A percentile compares a stretch with the other conserved stretches of the same genome.
These are phyloP conservation scores for Poecile atricapillus DNA, from an alignment of 2,113 vertebrate genomes.

Conservation along the genomic window DNA sequence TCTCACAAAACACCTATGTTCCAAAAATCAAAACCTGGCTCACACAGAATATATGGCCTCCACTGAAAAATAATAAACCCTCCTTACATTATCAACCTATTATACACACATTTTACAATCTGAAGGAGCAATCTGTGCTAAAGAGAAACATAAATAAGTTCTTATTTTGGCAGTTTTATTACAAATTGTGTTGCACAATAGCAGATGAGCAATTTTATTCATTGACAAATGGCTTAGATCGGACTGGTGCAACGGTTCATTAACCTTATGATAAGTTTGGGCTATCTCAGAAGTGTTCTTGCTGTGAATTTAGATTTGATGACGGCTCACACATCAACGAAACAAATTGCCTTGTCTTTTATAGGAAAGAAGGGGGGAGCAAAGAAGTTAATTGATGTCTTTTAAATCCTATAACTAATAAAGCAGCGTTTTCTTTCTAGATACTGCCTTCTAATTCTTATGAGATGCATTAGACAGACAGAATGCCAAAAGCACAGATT, in stretches of 20 bases:
- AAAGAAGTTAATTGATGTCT: conserved; percentile 51
- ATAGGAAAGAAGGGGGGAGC: not conserved
- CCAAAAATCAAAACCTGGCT: not conserved
- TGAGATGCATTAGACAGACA: conserved; percentile 5
- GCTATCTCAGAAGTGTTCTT: conserved; percentile 48
- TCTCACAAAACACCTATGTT: not conserved
- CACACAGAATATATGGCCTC: not conserved
- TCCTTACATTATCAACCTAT: not conserved
- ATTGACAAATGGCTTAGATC: conserved; percentile 67
- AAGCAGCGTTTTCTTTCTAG: not conserved
- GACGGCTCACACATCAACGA: conserved; percentile 30
- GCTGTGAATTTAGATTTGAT: conserved; percentile 46
- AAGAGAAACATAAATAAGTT: conserved; percentile 40
- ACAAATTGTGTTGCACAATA: conserved; percentile 23
- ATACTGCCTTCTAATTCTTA: conserved; percentile 26
- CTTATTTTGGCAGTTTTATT: conserved; percentile 56
- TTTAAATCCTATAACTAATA: conserved; percentile 51
- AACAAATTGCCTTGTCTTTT: conserved; percentile 50
- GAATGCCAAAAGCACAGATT: conserved; percentile 20
- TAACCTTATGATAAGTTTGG: conserved; percentile 64
- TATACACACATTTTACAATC: conserved; percentile 17
- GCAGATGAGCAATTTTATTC: conserved; percentile 59
- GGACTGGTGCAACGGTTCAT: conserved; percentile 58
- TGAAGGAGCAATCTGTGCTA: conserved; percentile 9
- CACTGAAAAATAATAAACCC: not conserved